Base-by-base conservation (phyloP, 2,888 invertebrate genomes). In the Calameuta pallipes region DNA sequence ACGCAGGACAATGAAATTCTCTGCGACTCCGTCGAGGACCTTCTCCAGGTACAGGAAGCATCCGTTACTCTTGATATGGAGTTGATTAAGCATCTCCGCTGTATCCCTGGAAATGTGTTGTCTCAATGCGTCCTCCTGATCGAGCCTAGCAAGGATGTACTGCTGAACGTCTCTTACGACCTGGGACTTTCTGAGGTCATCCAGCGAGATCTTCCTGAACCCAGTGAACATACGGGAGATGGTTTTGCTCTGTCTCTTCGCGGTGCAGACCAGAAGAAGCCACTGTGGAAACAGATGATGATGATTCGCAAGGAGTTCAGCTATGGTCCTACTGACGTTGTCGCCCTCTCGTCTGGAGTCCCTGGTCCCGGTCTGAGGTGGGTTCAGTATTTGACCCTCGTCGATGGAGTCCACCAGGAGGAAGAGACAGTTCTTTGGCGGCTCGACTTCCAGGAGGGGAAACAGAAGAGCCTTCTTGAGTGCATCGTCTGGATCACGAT, bases 11-110 rank as follows among this genome's bases (percentile, higher is more conserved):
- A 99, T 97, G 89, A 98, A 98, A 78, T 96, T 97, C 87, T 98
- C 98, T 0, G 97, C 96, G 1, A 98, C 97, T 0, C 98, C 98
- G 86, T 98, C 98, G 74, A 98, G 91, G 0, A 98, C 94, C 92
- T 97, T 96, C 89, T 97, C 97, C 81, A 97, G 91, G 86, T 97
- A 98, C 4, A 98, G 93, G 82, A 98, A 95, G 86, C 97, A 98
- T 0, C 98, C 99, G 88, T 98, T 98, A 89, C 98, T 98, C 92
- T 99, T 99, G 85, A 99, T 98, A 88, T 98, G 96, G 70, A 99
- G 93, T 88, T 98, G 98, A 92, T 99, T 98, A 4, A 99, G 92
- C 92, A 98, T 98, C 83, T 98, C 98, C 0, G 98, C 98, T 0
- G 98, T 98, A 88, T 97, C 97, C 78, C 96, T 93, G 71, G 97